These are phyloP conservation scores for Anas flavirostris DNA, from an alignment of 2,797 vertebrate genomes.

Conservation along the genomic window DNA sequence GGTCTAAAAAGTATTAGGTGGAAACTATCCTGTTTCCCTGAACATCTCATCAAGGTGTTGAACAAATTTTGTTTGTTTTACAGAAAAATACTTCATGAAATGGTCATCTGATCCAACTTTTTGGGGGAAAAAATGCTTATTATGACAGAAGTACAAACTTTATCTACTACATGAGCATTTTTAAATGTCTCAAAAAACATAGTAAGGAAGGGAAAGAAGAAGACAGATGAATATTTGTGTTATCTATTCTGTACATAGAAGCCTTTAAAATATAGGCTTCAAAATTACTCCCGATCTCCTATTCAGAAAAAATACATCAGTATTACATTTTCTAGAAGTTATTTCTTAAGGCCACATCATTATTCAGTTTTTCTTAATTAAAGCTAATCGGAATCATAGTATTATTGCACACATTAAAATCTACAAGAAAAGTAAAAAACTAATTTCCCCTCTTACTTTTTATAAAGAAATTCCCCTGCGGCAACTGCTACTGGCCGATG, in stretches of 20 bases:
- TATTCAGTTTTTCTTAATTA: not conserved
- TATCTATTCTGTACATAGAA: not conserved
- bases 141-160: not conserved
- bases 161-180: not conserved
- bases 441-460: slow-evolving; percentile 87
- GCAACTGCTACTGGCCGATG: slow-evolving; percentile 96
- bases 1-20: not conserved
- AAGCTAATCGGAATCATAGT: not conserved
- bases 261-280: not conserved
- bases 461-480: slow-evolving; percentile 97
- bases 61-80: not conserved
- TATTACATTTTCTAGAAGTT: not conserved
- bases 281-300: not conserved
- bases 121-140: not conserved
- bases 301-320: not conserved
- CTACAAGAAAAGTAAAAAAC: not conserved
- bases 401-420: not conserved
- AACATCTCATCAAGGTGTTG: not conserved
- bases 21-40: not conserved
- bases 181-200: not conserved
- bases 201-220: not conserved
- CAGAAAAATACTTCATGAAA: not conserved
- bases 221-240: not conserved
- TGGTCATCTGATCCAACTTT: not conserved
- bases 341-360: not conserved